phyloP scores from a whole-genome alignment of 2,888 invertebrate genomes.

The Hoplodrina blanda region DNA sequence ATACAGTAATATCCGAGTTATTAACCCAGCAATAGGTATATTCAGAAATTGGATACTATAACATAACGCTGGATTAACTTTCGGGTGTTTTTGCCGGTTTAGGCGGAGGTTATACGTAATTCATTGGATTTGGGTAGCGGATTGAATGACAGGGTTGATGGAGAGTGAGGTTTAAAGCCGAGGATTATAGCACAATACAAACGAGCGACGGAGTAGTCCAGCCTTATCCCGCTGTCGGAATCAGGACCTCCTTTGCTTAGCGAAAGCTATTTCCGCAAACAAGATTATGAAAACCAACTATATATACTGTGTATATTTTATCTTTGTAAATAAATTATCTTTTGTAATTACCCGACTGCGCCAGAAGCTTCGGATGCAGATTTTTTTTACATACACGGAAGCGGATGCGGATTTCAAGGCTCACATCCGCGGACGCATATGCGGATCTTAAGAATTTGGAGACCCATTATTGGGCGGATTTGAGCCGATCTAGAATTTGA shows the following conservation, averaged over 20 bases:
- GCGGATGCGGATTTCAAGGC: too few relatives aligned
- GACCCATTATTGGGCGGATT: too few relatives aligned
- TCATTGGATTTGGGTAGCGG: slow-evolving; percentile 57
- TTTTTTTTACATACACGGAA: too few relatives aligned
- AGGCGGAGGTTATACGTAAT: slow-evolving; percentile 52
- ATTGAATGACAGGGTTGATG: slow-evolving; percentile 58
- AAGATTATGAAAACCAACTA: not conserved
- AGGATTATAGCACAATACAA: slow-evolving; percentile 43
- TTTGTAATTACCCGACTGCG: too few relatives aligned
- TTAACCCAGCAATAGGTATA: slow-evolving; percentile 40
- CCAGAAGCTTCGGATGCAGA: too few relatives aligned
- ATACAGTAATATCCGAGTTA: slow-evolving; percentile 41
- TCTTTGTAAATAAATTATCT: not conserved
- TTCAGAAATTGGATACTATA: slow-evolving; percentile 39
- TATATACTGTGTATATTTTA: not conserved
- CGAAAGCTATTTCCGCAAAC: slow-evolving; percentile 19
- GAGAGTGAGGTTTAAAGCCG: slow-evolving; percentile 48
- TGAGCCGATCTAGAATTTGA: too few relatives aligned
- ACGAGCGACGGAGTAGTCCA: slow-evolving; percentile 27
- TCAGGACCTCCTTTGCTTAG: slow-evolving; percentile 7
- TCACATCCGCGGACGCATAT: too few relatives aligned
- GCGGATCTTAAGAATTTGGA: too few relatives aligned
- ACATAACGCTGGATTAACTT: slow-evolving; percentile 52
- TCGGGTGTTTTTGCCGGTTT: slow-evolving; percentile 46
- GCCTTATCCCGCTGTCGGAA: slow-evolving; percentile 24